Evolutionary conservation across 2,888 invertebrate species (phyloP), one percentile per base, ranked within the genome.

Genomic region (Cryptus armator): DNA sequence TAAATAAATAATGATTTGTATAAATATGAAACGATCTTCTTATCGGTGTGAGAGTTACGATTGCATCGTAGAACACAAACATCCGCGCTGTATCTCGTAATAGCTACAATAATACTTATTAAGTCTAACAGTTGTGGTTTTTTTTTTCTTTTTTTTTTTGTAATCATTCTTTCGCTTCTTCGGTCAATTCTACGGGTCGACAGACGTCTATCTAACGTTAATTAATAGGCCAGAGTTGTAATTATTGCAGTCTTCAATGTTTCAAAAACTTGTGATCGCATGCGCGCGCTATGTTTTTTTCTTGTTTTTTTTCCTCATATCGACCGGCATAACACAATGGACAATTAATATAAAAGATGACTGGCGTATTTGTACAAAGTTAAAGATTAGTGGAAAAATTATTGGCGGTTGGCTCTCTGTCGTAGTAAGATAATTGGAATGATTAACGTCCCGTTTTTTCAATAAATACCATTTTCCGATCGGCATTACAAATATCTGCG

Each of bases 231-330:
- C 92, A 92, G 91, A 91, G 90, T 92, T 90, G 88, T 90, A 89
- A 90, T 92, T 91, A 91, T 92, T 92, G 91, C 92, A 92, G 92
- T 92, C 92, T 92, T 89, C 82, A 91, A 89, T 90, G 89, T 89
- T 91, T 89, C 88, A 89, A 89, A 89, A 86, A 83, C 81, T 80
- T 81, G 77, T 72, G 74, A 43, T 59, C 46, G 67, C 67, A 19
- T 67, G 59, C 64, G 70, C 56, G 80, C 46, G 24, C 67, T 76
- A 56, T 46, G 24, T 72, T 56, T 32, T 72, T 82, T 74, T 84
- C 14, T 46, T 53, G 51, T 43, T 43, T 64, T 64, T 12, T 43
- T 56, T 19, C 48, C 56, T 59, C 44, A n/a, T 51, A 43, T 24
- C 70, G 53, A 62, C 53, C 74, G 68, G 14, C 56, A n/a, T 24